phyloP scores from a whole-genome alignment of 2,888 invertebrate species.

The Campoletis raptor region DNA sequence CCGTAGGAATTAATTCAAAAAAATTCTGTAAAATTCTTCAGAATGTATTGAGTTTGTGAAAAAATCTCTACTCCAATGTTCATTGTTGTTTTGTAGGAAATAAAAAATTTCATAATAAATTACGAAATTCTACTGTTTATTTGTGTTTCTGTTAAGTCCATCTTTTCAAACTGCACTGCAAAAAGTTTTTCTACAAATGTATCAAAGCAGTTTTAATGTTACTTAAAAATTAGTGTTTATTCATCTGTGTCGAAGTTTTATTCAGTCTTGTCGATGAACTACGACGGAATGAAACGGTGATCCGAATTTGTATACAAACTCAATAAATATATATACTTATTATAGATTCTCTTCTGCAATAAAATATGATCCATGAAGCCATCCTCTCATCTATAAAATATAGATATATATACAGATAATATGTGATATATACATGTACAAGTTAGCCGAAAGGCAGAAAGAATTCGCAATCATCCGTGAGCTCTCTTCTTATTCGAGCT shows the following conservation, averaged over 20 bases:
- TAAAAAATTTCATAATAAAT: too few relatives aligned
- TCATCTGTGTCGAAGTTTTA: background rate
- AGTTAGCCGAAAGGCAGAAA: constrained; percentile 44
- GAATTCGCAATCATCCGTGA: constrained; percentile 55
- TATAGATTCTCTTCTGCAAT: constrained; percentile 40
- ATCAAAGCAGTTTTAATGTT: background rate
- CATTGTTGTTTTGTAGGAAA: too few relatives aligned
- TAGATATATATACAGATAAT: constrained; percentile 26
- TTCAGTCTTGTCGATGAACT: background rate
- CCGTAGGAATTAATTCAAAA: too few relatives aligned
- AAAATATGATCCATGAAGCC: constrained; percentile 29
- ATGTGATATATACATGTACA: constrained; percentile 33
- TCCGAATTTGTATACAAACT: background rate
- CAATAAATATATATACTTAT: constrained; percentile 34
- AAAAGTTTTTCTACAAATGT: background rate
- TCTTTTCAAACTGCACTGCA: background rate
- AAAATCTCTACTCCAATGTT: too few relatives aligned
- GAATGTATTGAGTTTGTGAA: too few relatives aligned
- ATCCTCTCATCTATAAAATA: constrained; percentile 10
- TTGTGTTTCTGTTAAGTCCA: background rate
- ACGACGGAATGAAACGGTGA: background rate
- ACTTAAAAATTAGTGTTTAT: background rate
- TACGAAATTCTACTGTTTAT: too few relatives aligned
- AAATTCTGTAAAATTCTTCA: too few relatives aligned
- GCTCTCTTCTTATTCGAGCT: constrained; percentile 33